Conservation (phyloP, 2,113 vertebrate species). For the Ammodytes dubius region DNA sequence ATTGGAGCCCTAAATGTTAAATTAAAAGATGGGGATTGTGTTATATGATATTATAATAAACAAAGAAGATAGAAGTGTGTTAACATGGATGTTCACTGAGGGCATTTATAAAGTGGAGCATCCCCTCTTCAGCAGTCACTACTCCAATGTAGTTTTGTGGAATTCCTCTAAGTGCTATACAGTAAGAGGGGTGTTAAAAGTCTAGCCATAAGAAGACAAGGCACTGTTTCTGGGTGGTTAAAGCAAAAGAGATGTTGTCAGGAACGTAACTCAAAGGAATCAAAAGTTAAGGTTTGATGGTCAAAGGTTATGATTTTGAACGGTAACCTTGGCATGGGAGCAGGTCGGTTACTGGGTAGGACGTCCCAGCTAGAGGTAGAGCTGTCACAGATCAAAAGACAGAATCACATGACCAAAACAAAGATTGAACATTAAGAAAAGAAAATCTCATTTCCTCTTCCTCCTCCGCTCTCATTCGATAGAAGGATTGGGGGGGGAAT, state of each 20-base stretch:
- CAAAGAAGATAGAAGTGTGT: constrained; percentile 8
- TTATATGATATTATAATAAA: background rate
- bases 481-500: constrained; percentile 7
- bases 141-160: background rate
- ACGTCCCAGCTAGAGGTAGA: constrained; percentile 87
- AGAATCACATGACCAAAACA: constrained; percentile 63
- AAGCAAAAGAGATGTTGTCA: constrained; percentile 11
- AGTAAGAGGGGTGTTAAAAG: constrained; percentile 37
- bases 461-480: background rate
- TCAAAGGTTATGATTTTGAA: constrained; percentile 61
- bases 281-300: constrained; percentile 30
- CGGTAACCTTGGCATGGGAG: constrained; percentile 80
- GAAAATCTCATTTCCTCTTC: background rate
- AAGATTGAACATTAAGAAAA: constrained; percentile 44
- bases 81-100: constrained; percentile 6
- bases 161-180: background rate
- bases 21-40: background rate
- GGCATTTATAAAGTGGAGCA: too few species aligned
- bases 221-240: constrained; percentile 35
- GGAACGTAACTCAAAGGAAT: constrained; percentile 2
- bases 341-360: constrained; percentile 80
- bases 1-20: background rate
- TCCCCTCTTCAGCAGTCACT: background rate
- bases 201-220: constrained; percentile 9
- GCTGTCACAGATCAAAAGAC: constrained; percentile 78